Percentiles rank a stretch among this genome's conserved stretches.
Conservation (phyloP, 2,888 invertebrate species). For the Stratiomys singularior region DNA sequence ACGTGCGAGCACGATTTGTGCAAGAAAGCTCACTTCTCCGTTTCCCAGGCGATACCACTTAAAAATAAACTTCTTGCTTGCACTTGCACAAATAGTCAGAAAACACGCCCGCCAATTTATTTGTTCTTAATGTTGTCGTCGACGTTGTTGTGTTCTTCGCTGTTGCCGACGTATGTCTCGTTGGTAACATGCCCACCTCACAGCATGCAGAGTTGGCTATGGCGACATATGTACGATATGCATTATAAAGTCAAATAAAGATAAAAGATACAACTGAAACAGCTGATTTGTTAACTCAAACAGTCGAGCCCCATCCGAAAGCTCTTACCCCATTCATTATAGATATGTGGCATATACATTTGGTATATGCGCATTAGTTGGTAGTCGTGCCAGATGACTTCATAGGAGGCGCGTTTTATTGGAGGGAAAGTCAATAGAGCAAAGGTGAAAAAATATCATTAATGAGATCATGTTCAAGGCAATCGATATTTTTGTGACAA, state of each 20-base stretch:
- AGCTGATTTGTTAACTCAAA: conserved; percentile 12
- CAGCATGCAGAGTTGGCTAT: not conserved
- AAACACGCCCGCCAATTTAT: not conserved
- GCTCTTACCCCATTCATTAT: not conserved
- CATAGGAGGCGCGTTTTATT: too few relatives aligned
- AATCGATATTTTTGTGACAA: too few relatives aligned
- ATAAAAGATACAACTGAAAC: conserved; percentile 8
- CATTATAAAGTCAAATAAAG: not conserved
- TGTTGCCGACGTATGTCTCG: not conserved
- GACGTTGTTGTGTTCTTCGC: not conserved
- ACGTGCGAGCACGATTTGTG: not conserved
- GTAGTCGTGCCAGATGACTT: not conserved
- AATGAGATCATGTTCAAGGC: too few relatives aligned
- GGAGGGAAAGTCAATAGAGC: too few relatives aligned
- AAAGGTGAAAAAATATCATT: too few relatives aligned
- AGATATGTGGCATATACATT: not conserved
- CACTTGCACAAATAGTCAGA: conserved; percentile 18
- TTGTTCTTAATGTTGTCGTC: not conserved
- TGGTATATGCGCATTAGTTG: not conserved
- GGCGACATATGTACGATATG: not conserved
- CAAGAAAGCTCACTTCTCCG: not conserved
- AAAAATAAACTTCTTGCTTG: conserved; percentile 16
- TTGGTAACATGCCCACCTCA: conserved; percentile 1
- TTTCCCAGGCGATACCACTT: too few relatives aligned
- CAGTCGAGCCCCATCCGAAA: conserved; percentile 15